phyloP scores from a whole-genome alignment of 2,113 vertebrate species.

The Lontra canadensis region DNA sequence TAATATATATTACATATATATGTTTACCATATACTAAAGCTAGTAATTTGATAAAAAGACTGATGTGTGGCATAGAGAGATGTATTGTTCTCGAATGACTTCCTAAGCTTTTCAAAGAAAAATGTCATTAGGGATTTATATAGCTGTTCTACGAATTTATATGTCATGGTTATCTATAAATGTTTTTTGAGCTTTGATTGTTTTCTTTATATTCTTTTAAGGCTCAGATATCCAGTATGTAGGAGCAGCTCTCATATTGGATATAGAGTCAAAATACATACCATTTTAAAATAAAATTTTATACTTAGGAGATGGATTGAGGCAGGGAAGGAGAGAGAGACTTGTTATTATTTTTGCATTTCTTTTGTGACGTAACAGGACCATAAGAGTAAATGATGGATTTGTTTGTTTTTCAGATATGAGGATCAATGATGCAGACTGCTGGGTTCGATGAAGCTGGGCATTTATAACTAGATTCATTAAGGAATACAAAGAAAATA shows the following conservation, averaged over 20 bases:
- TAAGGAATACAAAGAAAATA: slow-evolving; percentile 91
- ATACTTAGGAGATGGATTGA: not conserved
- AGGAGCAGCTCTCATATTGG: not conserved
- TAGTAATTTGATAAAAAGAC: not conserved
- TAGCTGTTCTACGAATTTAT: not conserved
- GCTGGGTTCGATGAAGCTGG: slow-evolving; percentile 89
- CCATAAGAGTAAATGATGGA: slow-evolving; percentile 78
- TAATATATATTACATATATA: no score
- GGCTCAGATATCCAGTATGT: not conserved
- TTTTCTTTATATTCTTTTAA: not conserved
- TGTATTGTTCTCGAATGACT: not conserved
- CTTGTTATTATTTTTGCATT: slow-evolving; percentile 1
- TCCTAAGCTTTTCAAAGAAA: slow-evolving; percentile 24
- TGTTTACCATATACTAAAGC: not conserved
- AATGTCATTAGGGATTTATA: not conserved
- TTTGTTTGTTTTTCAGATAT: slow-evolving; percentile 88
- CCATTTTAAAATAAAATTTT: no score
- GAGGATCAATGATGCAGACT: slow-evolving; percentile 93
- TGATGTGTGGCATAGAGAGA: not conserved
- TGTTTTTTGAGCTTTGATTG: not conserved
- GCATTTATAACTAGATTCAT: slow-evolving; percentile 92
- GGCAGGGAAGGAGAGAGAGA: no score
- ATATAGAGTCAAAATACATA: not conserved
- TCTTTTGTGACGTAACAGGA: not conserved
- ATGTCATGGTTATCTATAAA: not conserved